Conservation (phyloP, 2,888 invertebrate genomes). For the Ophion slaviceki region DNA sequence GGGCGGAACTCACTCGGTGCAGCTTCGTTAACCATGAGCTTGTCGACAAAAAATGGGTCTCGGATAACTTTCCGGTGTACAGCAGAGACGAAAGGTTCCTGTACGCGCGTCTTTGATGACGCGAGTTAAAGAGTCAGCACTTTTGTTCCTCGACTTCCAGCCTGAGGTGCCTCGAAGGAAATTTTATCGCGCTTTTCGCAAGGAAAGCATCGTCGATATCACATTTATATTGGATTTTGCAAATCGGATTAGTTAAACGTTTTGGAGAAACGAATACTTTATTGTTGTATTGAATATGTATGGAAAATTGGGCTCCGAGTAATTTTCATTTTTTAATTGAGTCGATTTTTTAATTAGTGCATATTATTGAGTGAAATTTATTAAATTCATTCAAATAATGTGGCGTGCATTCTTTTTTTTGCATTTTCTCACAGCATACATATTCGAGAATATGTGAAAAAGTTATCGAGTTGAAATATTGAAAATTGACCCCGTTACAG, state of each 20-base stretch:
- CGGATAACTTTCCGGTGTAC: conserved; percentile 46
- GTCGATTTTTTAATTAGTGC: neutral
- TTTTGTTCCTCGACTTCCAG: conserved; percentile 4
- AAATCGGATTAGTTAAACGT: neutral
- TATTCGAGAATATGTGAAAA: too few relatives aligned
- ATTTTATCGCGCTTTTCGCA: neutral
- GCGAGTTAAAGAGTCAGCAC: conserved; percentile 9
- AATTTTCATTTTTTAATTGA: neutral
- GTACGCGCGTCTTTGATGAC: conserved; percentile 17
- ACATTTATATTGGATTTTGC: neutral
- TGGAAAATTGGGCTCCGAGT: too few relatives aligned
- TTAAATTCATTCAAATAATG: too few relatives aligned
- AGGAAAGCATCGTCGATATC: neutral
- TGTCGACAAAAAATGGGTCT: conserved; percentile 23
- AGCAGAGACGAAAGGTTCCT: conserved; percentile 32
- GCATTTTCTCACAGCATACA: too few relatives aligned
- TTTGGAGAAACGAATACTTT: neutral
- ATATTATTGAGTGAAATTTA: too few relatives aligned
- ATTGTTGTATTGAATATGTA: too few relatives aligned
- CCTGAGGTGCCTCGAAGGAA: neutral
- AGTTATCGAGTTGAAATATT: too few relatives aligned
- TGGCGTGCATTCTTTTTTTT: too few relatives aligned
- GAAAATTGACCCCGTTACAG: too few relatives aligned
- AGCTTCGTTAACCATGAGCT: conserved; percentile 51
- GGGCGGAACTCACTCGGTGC: conserved; percentile 38